phyloP scores from a whole-genome alignment of 2,888 invertebrate genomes.

The Tiliacea aurago region DNA sequence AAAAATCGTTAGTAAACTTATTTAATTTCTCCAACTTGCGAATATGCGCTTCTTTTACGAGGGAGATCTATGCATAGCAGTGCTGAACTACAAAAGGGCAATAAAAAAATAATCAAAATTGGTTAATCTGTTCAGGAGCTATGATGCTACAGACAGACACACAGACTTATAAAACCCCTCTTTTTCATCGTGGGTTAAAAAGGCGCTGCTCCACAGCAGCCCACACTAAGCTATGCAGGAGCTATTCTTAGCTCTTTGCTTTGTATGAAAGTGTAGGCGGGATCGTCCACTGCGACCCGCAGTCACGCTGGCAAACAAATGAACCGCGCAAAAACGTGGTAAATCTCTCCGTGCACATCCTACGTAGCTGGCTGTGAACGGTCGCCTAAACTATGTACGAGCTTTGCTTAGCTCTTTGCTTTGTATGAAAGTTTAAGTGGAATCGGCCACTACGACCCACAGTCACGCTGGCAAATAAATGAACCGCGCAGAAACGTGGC shows the following conservation, averaged over 20 bases:
- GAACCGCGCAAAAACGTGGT: too few species aligned
- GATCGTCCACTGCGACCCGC: neutral
- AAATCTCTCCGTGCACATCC: neutral
- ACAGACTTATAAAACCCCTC: too few species aligned
- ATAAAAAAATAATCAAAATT: too few species aligned
- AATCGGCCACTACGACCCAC: too few species aligned
- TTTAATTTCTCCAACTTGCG: neutral
- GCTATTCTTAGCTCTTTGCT: neutral
- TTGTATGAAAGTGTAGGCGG: neutral
- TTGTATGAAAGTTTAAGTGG: too few species aligned
- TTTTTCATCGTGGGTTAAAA: neutral
- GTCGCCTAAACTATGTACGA: too few species aligned
- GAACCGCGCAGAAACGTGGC: too few species aligned
- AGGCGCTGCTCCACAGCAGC: neutral
- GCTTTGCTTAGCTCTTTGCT: too few species aligned
- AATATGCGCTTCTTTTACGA: neutral
- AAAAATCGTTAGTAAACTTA: neutral
- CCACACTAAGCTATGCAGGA: neutral
- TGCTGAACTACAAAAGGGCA: neutral
- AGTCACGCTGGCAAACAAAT: neutral
- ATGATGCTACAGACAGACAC: too few species aligned
- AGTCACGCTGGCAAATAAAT: too few species aligned
- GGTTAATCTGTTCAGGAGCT: too few species aligned
- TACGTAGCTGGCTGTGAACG: too few species aligned
- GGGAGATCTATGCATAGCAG: neutral